A percentile compares a stretch with the other conserved stretches of the same genome.
Evolutionary conservation across 2,888 invertebrate genomes (phyloP).

Genomic region (Noctua janthina): DNA sequence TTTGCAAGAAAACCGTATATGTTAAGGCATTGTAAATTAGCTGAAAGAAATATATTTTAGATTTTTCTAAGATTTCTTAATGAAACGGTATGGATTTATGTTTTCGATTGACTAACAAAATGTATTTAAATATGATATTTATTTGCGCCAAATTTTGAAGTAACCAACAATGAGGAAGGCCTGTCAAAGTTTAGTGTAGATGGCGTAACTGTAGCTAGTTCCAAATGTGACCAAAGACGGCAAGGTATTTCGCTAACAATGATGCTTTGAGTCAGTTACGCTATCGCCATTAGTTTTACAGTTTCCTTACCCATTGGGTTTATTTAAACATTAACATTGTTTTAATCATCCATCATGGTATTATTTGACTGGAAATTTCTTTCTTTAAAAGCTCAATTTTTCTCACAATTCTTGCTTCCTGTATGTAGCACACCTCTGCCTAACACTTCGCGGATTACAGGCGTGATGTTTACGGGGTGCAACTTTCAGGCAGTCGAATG

Average conservation of each 20-base stretch:
- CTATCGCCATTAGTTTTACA: not conserved
- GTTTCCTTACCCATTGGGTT: not conserved
- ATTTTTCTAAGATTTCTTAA: constrained; percentile 73
- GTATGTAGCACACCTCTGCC: not conserved
- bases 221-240: not conserved
- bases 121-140: constrained; percentile 37
- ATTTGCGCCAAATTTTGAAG: constrained; percentile 13
- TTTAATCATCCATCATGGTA: not conserved
- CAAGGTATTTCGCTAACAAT: not conserved
- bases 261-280: too few relatives aligned
- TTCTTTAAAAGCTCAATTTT: constrained; percentile 17
- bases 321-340: not conserved
- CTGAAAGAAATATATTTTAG: constrained; percentile 55
- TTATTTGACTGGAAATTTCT: constrained; percentile 3
- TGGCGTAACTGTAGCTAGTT: not conserved
- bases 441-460: not conserved
- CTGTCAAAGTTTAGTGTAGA: not conserved
- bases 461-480: not conserved
- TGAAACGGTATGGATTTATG: constrained; percentile 50
- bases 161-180: not conserved
- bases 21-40: constrained; percentile 64
- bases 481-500: not conserved
- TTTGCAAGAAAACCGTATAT: constrained; percentile 42
- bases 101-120: constrained; percentile 22
- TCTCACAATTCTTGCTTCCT: not conserved